phyloP scores from a whole-genome alignment of 2,797 vertebrate species.

The Hoplostethus mediterraneus region DNA sequence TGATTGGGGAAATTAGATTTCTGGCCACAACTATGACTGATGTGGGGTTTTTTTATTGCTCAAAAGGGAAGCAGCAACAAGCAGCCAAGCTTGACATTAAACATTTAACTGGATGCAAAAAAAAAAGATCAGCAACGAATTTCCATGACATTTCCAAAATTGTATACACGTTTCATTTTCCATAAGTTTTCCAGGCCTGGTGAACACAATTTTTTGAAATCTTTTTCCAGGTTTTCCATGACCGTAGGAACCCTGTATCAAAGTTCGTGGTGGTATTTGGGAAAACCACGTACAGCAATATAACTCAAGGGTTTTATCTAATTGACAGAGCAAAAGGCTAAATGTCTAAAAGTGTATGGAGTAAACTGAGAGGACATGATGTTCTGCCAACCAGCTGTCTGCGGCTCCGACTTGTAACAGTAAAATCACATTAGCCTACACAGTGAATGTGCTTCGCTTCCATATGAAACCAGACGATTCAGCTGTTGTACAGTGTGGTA shows the following conservation, averaged over 20 bases:
- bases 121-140: too few species aligned
- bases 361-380: conserved; percentile 41
- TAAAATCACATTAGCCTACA: conserved; percentile 42
- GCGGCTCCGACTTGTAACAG: conserved; percentile 37
- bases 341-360: background rate
- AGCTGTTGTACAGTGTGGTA: conserved; percentile 15
- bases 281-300: background rate
- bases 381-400: conserved; percentile 32
- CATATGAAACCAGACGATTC: conserved; percentile 18
- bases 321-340: conserved; percentile 4
- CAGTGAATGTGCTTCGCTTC: background rate
- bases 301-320: background rate
- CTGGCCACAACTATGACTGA: background rate
- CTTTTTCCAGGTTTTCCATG: too few species aligned
- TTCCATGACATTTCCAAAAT: too few species aligned
- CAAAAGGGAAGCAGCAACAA: too few species aligned
- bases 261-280: background rate
- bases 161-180: too few species aligned
- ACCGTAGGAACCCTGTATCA: too few species aligned
- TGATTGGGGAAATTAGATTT: background rate
- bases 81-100: too few species aligned
- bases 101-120: too few species aligned
- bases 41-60: too few species aligned
- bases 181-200: too few species aligned
- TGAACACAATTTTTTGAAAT: too few species aligned